phyloP scores from a whole-genome alignment of 2,888 invertebrate species.

The Spodoptera exigua region DNA sequence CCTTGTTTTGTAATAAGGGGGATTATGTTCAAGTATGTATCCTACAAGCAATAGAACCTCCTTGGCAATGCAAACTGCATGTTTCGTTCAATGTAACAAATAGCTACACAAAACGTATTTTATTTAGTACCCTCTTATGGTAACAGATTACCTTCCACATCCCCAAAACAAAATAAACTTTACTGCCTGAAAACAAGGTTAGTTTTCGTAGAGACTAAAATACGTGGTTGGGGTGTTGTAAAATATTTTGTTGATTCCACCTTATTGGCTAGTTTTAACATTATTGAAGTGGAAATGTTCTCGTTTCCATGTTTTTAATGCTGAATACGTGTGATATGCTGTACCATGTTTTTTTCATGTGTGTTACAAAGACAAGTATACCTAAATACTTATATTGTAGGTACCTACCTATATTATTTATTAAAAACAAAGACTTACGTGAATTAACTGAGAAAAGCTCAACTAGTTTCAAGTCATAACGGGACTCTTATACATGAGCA shows the following conservation, averaged over 20 bases:
- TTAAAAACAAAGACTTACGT: no score
- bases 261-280: constrained; percentile 34
- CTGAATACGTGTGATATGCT: background rate
- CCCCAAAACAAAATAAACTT: constrained; percentile 32
- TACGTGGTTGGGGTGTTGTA: constrained; percentile 17
- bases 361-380: no score
- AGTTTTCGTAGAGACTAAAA: constrained; percentile 18
- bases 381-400: no score
- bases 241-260: constrained; percentile 43
- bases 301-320: constrained; percentile 24
- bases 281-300: constrained; percentile 31
- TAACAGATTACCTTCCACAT: constrained; percentile 62
- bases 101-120: constrained; percentile 32
- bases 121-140: constrained; percentile 65
- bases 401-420: no score
- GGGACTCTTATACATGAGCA: no score
- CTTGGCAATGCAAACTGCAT: constrained; percentile 37
- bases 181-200: background rate
- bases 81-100: constrained; percentile 33
- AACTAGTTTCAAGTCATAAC: no score
- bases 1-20: no score
- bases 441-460: no score
- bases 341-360: constrained; percentile 1
- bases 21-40: constrained; percentile 4
- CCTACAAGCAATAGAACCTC: constrained; percentile 6